Conservation (phyloP, 1,140 invertebrate genomes). For the Meloidogyne hapla region DNA sequence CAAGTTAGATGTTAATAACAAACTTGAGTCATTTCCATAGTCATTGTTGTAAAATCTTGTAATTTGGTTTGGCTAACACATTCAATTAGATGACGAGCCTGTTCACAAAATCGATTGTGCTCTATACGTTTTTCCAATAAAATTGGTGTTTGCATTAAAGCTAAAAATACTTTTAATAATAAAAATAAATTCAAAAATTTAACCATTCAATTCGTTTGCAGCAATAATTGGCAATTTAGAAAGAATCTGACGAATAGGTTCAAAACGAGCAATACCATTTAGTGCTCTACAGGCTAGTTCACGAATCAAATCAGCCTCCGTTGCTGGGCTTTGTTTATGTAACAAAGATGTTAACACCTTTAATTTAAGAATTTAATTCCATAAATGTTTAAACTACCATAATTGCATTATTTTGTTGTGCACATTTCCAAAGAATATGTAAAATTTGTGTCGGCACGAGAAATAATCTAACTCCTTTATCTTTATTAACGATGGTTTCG, state of each 20-base stretch:
- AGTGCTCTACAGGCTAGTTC: conserved; percentile 74
- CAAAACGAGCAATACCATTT: conserved; percentile 83
- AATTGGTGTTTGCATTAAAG: conserved; percentile 88
- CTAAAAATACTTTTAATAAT: conserved; percentile 66
- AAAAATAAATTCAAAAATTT: conserved; percentile 48
- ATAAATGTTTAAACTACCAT: conserved; percentile 32
- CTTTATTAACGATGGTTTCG: background rate
- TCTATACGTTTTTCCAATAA: conserved; percentile 90
- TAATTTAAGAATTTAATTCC: conserved; percentile 22
- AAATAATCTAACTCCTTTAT: conserved; percentile 19
- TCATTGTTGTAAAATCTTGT: conserved; percentile 66
- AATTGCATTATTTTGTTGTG: conserved; percentile 50
- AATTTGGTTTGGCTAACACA: conserved; percentile 84
- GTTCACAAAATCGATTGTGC: conserved; percentile 92
- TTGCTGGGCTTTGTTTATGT: conserved; percentile 73
- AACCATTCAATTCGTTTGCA: conserved; percentile 84
- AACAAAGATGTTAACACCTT: conserved; percentile 37
- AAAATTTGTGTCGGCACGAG: conserved; percentile 30
- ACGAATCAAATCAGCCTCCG: conserved; percentile 93
- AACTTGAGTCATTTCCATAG: conserved; percentile 50
- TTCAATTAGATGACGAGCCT: conserved; percentile 85
- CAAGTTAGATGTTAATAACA: background rate
- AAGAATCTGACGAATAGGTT: conserved; percentile 89
- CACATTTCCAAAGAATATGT: conserved; percentile 39
- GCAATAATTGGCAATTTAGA: conserved; percentile 91